Evolutionary conservation across 2,888 invertebrate genomes (phyloP).

Genomic region (Phragmatobia fuliginosa): DNA sequence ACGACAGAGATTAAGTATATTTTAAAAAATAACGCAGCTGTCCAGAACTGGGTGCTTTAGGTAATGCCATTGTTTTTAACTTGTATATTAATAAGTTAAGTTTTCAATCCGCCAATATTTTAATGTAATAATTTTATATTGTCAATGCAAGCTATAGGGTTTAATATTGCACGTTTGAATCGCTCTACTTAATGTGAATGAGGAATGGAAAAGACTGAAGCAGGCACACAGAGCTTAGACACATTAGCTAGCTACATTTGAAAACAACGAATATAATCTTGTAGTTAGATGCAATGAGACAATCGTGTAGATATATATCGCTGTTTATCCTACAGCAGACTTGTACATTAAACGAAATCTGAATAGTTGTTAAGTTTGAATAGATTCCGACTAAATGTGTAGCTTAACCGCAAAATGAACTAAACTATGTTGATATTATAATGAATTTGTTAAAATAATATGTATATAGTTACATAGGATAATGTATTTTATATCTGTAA

Average conservation of each 20-base stretch:
- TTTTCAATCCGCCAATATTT: slow-evolving; percentile 58
- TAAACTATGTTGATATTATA: slow-evolving; percentile 73
- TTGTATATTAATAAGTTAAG: slow-evolving; percentile 48
- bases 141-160: slow-evolving; percentile 40
- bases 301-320: slow-evolving; percentile 7
- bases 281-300: background rate
- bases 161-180: slow-evolving; percentile 34
- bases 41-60: slow-evolving; percentile 59
- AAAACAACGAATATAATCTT: slow-evolving; percentile 9
- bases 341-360: slow-evolving; percentile 53
- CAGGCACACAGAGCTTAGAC: slow-evolving; percentile 5
- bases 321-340: slow-evolving; percentile 32
- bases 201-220: slow-evolving; percentile 21
- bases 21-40: slow-evolving; percentile 54
- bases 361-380: slow-evolving; percentile 61
- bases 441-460: slow-evolving; percentile 70
- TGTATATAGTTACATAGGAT: slow-evolving; percentile 72
- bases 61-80: slow-evolving; percentile 64
- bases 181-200: slow-evolving; percentile 18
- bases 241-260: background rate
- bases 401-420: slow-evolving; percentile 49
- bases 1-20: slow-evolving; percentile 53
- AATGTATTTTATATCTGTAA: slow-evolving; percentile 56
- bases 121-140: slow-evolving; percentile 32
- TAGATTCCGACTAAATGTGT: slow-evolving; percentile 35